Percentiles rank a stretch among this genome's conserved stretches.
These are phyloP conservation scores for Dendrolimus houi DNA, from an alignment of 2,888 invertebrate species.

Conservation along the genomic window DNA sequence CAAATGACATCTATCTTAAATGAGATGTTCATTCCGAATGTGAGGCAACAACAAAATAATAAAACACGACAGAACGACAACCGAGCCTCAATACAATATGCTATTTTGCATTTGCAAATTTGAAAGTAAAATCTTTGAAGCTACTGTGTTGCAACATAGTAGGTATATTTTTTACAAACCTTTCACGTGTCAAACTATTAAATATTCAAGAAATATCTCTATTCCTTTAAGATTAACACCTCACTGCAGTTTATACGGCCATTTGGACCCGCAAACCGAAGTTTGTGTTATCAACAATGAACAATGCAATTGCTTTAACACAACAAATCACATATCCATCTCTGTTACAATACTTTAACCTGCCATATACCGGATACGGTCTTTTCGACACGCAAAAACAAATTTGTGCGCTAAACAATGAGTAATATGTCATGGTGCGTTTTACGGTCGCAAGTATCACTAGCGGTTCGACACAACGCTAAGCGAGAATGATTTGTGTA, in stretches of 20 bases:
- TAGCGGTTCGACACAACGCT: slow-evolving; percentile 60
- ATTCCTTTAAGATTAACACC: slow-evolving; percentile 15
- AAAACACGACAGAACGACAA: slow-evolving; percentile 38
- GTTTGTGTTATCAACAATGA: not conserved
- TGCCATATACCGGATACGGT: not conserved
- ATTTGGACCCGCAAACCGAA: slow-evolving; percentile 14
- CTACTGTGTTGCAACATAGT: slow-evolving; percentile 69
- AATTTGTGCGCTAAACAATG: slow-evolving; percentile 46
- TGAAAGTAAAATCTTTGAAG: slow-evolving; percentile 59
- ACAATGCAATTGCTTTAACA: not conserved
- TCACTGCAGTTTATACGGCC: slow-evolving; percentile 8
- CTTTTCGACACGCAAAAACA: slow-evolving; percentile 3
- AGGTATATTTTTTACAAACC: slow-evolving; percentile 11
- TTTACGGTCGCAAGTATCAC: slow-evolving; percentile 65
- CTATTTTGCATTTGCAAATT: slow-evolving; percentile 65
- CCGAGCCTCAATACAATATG: slow-evolving; percentile 54
- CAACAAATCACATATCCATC: not conserved
- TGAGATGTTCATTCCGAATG: slow-evolving; percentile 38
- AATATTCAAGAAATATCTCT: not conserved
- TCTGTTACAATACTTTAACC: not conserved
- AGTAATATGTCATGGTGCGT: slow-evolving; percentile 58
- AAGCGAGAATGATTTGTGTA: slow-evolving; percentile 61
- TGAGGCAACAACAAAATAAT: slow-evolving; percentile 43
- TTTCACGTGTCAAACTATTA: not conserved
- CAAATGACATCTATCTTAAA: slow-evolving; percentile 11